These are phyloP conservation scores for Sebastes jordani DNA, from an alignment of 2,797 vertebrate genomes.

Conservation along the genomic window DNA sequence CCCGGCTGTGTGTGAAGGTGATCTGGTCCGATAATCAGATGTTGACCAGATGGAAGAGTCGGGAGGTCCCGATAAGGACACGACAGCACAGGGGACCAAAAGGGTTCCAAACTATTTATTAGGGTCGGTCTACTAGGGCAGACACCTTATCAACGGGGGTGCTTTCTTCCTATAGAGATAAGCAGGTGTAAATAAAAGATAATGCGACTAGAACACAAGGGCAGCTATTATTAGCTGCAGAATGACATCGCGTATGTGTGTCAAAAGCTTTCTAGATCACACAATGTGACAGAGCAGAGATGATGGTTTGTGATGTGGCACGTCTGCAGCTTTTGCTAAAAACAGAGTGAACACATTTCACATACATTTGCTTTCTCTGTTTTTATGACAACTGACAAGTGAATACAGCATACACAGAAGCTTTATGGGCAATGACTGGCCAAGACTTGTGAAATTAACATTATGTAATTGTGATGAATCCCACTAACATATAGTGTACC, in stretches of 20 bases:
- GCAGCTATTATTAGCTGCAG: slow-evolving; percentile 27
- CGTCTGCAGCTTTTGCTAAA: not conserved
- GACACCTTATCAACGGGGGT: slow-evolving; percentile 31
- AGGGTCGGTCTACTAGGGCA: slow-evolving; percentile 2
- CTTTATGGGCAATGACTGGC: not conserved
- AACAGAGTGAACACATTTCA: not conserved
- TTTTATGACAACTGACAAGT: not conserved
- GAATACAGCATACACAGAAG: not conserved
- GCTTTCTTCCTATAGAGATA: slow-evolving; percentile 51
- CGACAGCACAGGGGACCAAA: not conserved
- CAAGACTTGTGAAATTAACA: not conserved
- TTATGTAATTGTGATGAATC: not conserved
- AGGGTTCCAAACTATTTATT: slow-evolving; percentile 34
- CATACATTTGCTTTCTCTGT: not conserved
- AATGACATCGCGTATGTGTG: not conserved
- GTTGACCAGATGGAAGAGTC: slow-evolving; percentile 40
- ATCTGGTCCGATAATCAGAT: slow-evolving; percentile 60
- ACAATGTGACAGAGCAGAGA: slow-evolving; percentile 22
- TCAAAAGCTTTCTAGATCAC: slow-evolving; percentile 27
- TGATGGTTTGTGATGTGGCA: not conserved
- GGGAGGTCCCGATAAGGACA: slow-evolving; percentile 61
- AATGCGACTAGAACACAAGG: slow-evolving; percentile 30
- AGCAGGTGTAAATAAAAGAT: slow-evolving; percentile 67
- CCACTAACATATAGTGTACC: not conserved
- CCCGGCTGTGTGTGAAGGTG: slow-evolving; percentile 57